Evolutionary conservation across 2,888 invertebrate genomes (phyloP).

Genomic region (Microctonus brassicae): DNA sequence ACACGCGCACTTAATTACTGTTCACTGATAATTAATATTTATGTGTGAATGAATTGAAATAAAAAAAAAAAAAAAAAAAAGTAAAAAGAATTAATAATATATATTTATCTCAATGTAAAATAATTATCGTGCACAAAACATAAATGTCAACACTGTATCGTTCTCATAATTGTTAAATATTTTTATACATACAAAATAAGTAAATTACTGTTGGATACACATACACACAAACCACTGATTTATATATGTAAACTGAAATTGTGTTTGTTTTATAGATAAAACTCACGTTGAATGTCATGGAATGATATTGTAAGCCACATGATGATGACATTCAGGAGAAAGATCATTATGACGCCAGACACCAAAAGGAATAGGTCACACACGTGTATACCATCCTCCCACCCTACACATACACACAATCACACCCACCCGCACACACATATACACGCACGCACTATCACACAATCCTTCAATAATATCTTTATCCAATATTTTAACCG

Average conservation of each 20-base stretch:
- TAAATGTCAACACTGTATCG: not conserved
- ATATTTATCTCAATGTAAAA: not conserved
- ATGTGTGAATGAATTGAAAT: too few species aligned
- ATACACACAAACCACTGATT: not conserved
- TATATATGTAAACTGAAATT: too few species aligned
- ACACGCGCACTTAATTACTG: too few species aligned
- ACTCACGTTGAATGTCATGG: conserved; percentile 9
- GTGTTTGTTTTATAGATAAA: conserved; percentile 7
- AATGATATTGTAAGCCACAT: not conserved
- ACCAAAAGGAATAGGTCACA: not conserved
- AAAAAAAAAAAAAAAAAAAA: too few species aligned
- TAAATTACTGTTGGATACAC: not conserved
- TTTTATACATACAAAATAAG: not conserved
- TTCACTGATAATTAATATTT: too few species aligned
- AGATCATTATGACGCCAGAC: conserved; percentile 7
- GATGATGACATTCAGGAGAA: not conserved
- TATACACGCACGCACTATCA: not conserved
- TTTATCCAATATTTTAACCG: conserved; percentile 3
- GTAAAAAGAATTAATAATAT: too few species aligned
- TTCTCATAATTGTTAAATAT: too few species aligned
- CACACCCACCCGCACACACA: not conserved
- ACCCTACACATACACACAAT: not conserved
- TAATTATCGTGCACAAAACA: not conserved
- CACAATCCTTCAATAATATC: not conserved
- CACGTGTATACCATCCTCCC: not conserved